Evolutionary conservation across 2,797 vertebrate genomes (phyloP).

Genomic region (Petrocephalus schoutedeni): DNA sequence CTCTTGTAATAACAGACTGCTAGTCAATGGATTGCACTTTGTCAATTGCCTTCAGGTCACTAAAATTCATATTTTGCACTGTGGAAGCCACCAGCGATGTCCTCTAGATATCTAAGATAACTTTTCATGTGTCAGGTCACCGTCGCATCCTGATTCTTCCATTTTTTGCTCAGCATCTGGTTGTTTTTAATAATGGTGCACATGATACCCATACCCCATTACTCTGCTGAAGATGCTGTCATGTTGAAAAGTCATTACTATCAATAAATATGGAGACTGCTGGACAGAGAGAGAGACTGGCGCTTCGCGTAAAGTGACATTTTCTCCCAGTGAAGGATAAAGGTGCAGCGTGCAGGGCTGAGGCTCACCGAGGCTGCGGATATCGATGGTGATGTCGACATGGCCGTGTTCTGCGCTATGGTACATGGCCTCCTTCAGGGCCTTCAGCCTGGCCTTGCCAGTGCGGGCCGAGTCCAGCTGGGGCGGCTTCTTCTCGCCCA

Average conservation of each 20-base stretch:
- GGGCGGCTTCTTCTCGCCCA: slow-evolving; percentile 47
- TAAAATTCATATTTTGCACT: neutral
- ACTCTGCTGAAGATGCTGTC: neutral
- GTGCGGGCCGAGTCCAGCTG: slow-evolving; percentile 61
- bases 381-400: slow-evolving; percentile 79
- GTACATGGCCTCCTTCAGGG: slow-evolving; percentile 77
- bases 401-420: slow-evolving; percentile 76
- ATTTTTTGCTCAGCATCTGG: neutral
- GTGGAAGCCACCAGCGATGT: neutral
- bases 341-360: neutral
- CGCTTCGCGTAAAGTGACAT: neutral
- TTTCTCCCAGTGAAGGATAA: neutral
- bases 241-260: neutral
- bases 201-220: neutral
- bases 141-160: neutral
- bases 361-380: slow-evolving; percentile 73
- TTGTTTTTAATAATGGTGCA: neutral
- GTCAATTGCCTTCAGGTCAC: neutral
- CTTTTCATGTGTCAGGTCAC: neutral
- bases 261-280: neutral
- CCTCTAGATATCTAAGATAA: neutral
- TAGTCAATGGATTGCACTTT: neutral
- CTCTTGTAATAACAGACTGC: neutral
- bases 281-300: neutral
- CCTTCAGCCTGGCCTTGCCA: slow-evolving; percentile 71